Evolutionary conservation across 2,797 vertebrate genomes (phyloP), one percentile per base, ranked within the genome.

Genomic region (Neomorphus geoffroyi): DNA sequence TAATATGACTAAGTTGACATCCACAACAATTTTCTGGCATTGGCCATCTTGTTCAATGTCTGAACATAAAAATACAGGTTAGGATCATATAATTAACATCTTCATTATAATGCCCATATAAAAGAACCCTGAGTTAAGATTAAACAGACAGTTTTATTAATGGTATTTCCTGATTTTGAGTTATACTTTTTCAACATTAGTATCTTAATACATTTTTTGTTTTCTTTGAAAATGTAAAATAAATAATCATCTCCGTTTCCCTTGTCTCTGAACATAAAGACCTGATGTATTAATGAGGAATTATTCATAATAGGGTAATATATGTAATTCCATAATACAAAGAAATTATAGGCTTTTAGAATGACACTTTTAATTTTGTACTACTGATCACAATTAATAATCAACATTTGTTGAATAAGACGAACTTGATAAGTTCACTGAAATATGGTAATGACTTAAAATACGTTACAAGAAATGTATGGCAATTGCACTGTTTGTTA

Each of bases 401-500:
- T 45, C 54, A 92, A 58, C n/a, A 64, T 81, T 53, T 46, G 8
- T 27, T 66, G 26, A 86, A 41, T 17, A 39, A 69, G 41, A 93
- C 81, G 72, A 93, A 80, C 13, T 69, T 37, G 61, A 46, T 62
- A 93, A 87, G 33, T 28, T 93, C 66, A 32, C 53, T 94, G 51
- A 69, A 58, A 83, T 15, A 54, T 1, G 5, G 10, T 28, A 24
- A 46, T 6, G 4, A 39, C 33, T 90, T 89, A 57, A 71, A 83
- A 73, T 30, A 8, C 43, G 21, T 88, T 74, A 79, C 21, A 93
- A 94, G 43, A 57, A 92, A 92, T 30, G 61, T 88, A 51, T 54
- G 77, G 37, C 7, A 65, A 72, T 57, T 77, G 16, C 57, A 77
- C 73, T 94, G 15, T 74, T 93, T 95, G 30, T 92, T 95, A 85